Evolutionary conservation across 2,797 vertebrate genomes (phyloP).

Genomic region (Erithacus rubecula): DNA sequence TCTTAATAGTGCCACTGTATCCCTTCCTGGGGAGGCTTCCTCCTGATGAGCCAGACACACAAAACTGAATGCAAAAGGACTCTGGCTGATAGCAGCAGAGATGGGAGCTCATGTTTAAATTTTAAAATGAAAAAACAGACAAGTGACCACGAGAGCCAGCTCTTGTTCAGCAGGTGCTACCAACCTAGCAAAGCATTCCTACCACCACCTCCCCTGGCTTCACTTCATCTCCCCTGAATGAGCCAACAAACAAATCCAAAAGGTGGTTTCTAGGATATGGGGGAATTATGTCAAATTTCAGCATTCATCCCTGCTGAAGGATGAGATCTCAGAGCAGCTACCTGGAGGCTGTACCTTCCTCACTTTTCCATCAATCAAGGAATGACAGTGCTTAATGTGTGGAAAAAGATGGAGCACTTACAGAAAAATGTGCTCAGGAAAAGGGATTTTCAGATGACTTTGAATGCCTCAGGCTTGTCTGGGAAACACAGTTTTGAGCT

Average conservation of each 20-base stretch:
- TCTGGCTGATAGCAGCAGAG: neutral
- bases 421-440: neutral
- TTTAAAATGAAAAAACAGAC: neutral
- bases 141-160: rapidly evolving
- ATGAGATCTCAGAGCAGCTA: neutral
- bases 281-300: neutral
- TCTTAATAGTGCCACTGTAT: neutral
- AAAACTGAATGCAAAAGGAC: neutral
- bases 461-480: neutral
- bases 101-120: neutral
- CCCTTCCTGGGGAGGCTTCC: neutral
- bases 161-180: neutral
- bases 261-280: neutral
- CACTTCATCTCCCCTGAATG: neutral
- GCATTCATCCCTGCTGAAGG: neutral
- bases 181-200: neutral
- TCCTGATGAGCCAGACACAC: neutral
- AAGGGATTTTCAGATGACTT: neutral
- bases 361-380: neutral
- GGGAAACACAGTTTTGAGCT: neutral
- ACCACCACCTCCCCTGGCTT: neutral
- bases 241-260: neutral
- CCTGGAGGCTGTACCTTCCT: neutral
- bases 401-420: neutral
- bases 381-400: neutral